Evolutionary conservation across 2,797 vertebrate species (phyloP), one percentile per base, ranked within the genome.

Genomic region (Garrulus glandarius): DNA sequence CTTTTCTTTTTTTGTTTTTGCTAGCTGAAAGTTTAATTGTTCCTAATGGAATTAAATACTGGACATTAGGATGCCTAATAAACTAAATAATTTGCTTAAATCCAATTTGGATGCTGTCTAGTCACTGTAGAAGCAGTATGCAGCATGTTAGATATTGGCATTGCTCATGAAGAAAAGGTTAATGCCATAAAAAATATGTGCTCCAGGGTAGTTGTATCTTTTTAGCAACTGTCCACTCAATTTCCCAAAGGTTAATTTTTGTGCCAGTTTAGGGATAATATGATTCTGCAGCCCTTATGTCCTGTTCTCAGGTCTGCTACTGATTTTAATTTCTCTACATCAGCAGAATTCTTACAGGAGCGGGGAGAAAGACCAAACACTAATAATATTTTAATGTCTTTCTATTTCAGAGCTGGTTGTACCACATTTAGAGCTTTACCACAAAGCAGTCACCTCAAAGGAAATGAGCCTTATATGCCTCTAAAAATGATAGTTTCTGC

Each of bases 41-140:
- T 77, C 49, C 41, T 77, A 77, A 87, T 80, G 52, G 37, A 87
- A 89, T 87, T 50, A 93, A 95, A 83, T 61, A 34, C 49, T 89
- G 89, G 53, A 68, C 49, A 83, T 68, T 49, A 87, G 49, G 41
- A 39, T 92, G 10, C 15, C 37, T 83, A 93, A 92, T 79, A 92
- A 91, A 41, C 34, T 75, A 85, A 87, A 87, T 84, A 74, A 92
- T 93, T 89, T 74, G 24, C 77, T 89, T 91, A 74, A 95, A 74
- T 94, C 70, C 41, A 79, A 50, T 93, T 82, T 96, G 59, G 61
- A 84, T 81, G 43, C 44, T 84, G 47, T 90, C 70, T 87, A 67
- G 43, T 84, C 74, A 63, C 44, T 84, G 23, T n/a, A 82, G 56
- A 92, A 75, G 29, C 36, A 39, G 19, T 63, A 82, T 82, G 78